Base-by-base conservation (phyloP, 2,888 invertebrate genomes). In the Hypomecis punctinalis region DNA sequence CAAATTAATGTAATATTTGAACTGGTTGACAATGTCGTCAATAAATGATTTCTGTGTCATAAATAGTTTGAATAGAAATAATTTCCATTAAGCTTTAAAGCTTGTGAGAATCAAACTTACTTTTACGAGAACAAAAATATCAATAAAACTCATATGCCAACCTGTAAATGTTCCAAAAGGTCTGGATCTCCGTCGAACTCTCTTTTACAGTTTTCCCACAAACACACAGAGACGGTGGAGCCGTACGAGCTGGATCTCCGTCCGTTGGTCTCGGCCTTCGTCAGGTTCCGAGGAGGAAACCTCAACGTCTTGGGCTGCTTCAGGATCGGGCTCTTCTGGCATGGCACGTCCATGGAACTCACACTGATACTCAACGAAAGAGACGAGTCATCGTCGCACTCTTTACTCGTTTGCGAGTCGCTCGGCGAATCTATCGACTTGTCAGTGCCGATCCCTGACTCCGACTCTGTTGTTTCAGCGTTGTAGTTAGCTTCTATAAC, bases 111-210 rank as follows among this genome's bases (percentile, higher is more conserved):
- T 23, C 11, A 23, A 46, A 23, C 4, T 8, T 13, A 46, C 46
- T n/a, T 43, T 45, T 13, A 8, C 46, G 5, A 46, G 1, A 8
- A 5, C 9, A 46, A 35, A 5, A 36, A 48, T 23, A 7, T 8
- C 36, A 10, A 35, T 35, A 35, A 47, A 35, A 47, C 10, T 35
- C 33, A 23, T 23, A 11, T 49, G 63, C 55, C 49, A 23, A 96
- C 97, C 95, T 97, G 97, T 89, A 98, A 94, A 89, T 98, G 98
- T 88, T 97, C 97, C 79, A 97, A 93, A 73, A 98, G 95, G 85
- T 96, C 96, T 61, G 96, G 95, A 87, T 96, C 96, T 79, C 96
- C 95, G 71, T 97, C 97, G 77, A 97, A 96, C 82, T 95, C 95
- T 76, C 94, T 94, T 77, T 94, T 95, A 90, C 98, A 98, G 80